Conservation (phyloP, 2,797 vertebrate species). For the Hippocampus kuda region DNA sequence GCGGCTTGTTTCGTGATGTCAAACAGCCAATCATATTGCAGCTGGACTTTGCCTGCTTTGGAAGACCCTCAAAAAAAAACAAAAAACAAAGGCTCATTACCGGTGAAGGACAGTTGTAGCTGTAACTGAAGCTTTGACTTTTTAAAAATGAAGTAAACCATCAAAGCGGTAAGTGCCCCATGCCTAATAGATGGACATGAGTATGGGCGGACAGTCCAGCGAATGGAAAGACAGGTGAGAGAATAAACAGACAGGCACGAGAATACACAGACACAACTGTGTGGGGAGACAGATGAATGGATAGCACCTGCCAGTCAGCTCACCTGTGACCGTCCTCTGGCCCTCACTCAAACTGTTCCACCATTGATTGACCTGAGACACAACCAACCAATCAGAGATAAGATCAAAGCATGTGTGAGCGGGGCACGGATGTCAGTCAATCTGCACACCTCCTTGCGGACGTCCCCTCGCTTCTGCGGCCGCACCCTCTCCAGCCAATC, state of each 20-base stretch:
- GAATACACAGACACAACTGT: too few relatives aligned
- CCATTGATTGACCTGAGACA: constrained; percentile 87
- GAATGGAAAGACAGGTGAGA: too few relatives aligned
- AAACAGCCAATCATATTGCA: too few relatives aligned
- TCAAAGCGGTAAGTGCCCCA: background rate
- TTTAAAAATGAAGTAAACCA: background rate
- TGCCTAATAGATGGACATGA: too few relatives aligned
- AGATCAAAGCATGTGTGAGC: background rate
- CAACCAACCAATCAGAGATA: background rate
- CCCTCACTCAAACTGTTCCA: constrained; percentile 90
- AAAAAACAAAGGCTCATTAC: too few relatives aligned
- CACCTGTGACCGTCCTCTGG: constrained; percentile 86
- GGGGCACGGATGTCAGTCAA: background rate
- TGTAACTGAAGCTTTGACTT: background rate
- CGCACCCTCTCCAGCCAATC: constrained; percentile 84
- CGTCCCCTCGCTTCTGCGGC: constrained; percentile 77
- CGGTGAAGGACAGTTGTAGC: too few relatives aligned
- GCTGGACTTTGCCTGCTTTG: too few relatives aligned
- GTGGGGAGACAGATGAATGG: too few relatives aligned
- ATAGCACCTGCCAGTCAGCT: constrained; percentile 36
- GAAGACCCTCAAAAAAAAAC: too few relatives aligned
- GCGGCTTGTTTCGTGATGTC: too few relatives aligned
- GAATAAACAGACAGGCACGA: too few relatives aligned
- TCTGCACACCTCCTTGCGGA: constrained; percentile 76
- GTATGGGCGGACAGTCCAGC: too few relatives aligned